Percentiles rank a stretch among this genome's conserved stretches.
Conservation (phyloP, 2,113 vertebrate genomes). For the Chlamydotis undulata region DNA sequence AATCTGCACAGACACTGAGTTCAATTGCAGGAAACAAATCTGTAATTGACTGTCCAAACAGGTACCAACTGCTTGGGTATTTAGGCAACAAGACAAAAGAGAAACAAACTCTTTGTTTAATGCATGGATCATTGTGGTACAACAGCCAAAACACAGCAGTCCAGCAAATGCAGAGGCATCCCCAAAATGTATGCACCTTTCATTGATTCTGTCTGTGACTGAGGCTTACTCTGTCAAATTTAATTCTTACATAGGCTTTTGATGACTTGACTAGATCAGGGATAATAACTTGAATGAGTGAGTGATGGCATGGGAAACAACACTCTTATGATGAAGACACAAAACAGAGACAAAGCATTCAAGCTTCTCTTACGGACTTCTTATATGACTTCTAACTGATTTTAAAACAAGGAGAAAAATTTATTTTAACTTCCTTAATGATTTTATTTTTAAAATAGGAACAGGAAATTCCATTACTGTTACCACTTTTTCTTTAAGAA, state of each 20-base stretch:
- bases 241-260: background rate
- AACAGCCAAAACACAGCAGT: background rate
- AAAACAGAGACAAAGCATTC: background rate
- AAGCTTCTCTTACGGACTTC: background rate
- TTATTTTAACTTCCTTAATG: background rate
- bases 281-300: background rate
- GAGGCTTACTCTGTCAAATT: background rate
- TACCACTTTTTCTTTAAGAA: background rate
- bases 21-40: background rate
- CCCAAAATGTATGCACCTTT: background rate
- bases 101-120: background rate
- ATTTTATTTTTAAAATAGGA: background rate
- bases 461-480: background rate
- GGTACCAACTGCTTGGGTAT: background rate
- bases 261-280: background rate
- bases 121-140: background rate
- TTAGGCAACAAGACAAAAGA: background rate
- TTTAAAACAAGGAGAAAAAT: background rate
- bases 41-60: background rate
- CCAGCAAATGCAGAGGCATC: background rate
- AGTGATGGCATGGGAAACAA: background rate
- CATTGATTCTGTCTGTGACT: background rate
- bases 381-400: background rate
- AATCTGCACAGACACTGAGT: background rate
- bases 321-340: background rate